Evolutionary conservation across 1,140 invertebrate genomes (phyloP).

Genomic region (Listronotus bonariensis): DNA sequence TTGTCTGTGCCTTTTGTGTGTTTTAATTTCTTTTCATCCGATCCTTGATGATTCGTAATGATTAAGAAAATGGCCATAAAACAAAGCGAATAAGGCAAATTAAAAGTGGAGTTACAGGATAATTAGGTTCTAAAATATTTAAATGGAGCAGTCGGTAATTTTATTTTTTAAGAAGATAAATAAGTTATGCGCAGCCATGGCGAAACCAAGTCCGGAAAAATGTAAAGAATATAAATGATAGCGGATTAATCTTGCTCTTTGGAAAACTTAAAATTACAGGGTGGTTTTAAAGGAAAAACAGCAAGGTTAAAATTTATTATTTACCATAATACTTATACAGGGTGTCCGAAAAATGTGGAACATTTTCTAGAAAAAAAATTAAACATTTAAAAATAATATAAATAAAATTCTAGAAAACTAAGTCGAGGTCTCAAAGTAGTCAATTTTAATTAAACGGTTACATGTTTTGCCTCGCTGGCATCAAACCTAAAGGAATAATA

Average conservation of each 20-base stretch:
- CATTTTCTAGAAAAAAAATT: too few species aligned
- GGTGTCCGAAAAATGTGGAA: too few species aligned
- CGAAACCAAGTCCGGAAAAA: conserved; percentile 14
- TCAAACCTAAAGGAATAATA: too few species aligned
- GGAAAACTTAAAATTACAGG: conserved; percentile 16
- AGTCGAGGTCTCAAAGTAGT: too few species aligned
- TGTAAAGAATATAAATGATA: conserved; percentile 31
- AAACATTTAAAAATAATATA: too few species aligned
- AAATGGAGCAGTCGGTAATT: conserved; percentile 21
- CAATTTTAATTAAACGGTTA: too few species aligned
- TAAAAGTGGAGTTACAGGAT: conserved; percentile 26
- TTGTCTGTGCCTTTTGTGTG: conserved; percentile 8
- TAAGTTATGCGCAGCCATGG: conserved; percentile 25
- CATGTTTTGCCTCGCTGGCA: too few species aligned
- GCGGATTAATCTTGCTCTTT: conserved; percentile 20
- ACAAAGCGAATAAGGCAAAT: conserved; percentile 26
- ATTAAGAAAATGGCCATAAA: conserved; percentile 15
- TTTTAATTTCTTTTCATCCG: conserved; percentile 21
- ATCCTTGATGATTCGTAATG: conserved; percentile 16
- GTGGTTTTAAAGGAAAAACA: conserved; percentile 7
- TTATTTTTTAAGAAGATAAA: conserved; percentile 30
- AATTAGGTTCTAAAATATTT: conserved; percentile 31
- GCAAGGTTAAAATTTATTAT: too few species aligned
- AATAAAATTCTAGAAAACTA: too few species aligned
- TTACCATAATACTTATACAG: too few species aligned